Base-by-base conservation (phyloP, 2,888 invertebrate species). In the Ferdinandea cuprea region DNA sequence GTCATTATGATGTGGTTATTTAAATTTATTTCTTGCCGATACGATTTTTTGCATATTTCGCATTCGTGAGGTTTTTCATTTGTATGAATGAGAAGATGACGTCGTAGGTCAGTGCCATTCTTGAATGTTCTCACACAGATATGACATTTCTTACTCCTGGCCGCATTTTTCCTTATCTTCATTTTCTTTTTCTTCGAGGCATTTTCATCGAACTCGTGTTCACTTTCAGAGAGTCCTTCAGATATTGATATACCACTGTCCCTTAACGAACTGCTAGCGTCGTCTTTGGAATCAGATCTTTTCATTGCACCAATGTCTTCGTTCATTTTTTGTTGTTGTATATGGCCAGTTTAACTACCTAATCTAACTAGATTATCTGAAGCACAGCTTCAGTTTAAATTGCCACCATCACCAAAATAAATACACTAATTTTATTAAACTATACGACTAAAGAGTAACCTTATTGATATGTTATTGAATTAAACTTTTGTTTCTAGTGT, bases 71-170 rank as follows among this genome's bases (percentile, higher is more conserved):
- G 94, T 50, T 93, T 92, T 85, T 94, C 92, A 83, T 94, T 92
- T 0, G 94, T 92, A 88, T 96, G 95, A 21, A 93, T 92, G 61
- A 93, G 92, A 83, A 93, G 91, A 88, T 96, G 96, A 87, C 94
- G 94, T 50, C 93, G 92, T 76, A 96, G 90, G 87, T 94, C 94
- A 80, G 94, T 93, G 85, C 93, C 93, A 61, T 92, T 93, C 58
- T 92, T 91, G 88, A 95, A 95, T 46, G 91, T 91, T 90, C 94
- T 95, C 2, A 92, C 89, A 87, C 95, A 95, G 72, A 93, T 91
- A 68, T 92, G 92, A 90, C 95, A 95, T 77, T 91, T 88, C 86
- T 92, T 92, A 61, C 91, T 91, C 69, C 92, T 91, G 7, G 56
- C 35, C 3, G 63, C 42, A 59, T 13, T 17, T 9, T 48, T 66